Base-by-base conservation (phyloP, 2,888 invertebrate species). In the Leistus spinibarbis region DNA sequence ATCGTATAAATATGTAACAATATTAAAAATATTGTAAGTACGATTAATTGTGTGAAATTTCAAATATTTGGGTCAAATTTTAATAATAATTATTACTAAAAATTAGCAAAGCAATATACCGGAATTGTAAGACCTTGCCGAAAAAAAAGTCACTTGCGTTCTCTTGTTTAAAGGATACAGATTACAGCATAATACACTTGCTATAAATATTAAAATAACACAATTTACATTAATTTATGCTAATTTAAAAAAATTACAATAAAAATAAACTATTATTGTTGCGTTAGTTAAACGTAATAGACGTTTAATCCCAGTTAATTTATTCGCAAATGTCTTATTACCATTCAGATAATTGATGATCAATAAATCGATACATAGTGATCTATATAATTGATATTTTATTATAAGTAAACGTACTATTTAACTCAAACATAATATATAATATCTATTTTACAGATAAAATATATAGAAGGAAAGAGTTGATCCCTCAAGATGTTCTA, bases 221-320 rank as follows among this genome's bases (percentile, higher is more conserved):
- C 60, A 60, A 60, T 60, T 22, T 60, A 60, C 60, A 60, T 60
- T 60, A 13, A 60, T 60, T 10, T 60, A 60, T 60, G 60, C 17
- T 19, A 60, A 60, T 60, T 22, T 40, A 10, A 40, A 40, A n/a
- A 40, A 40, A 40, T 40, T 40, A 40, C 40, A 40, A 40, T 40
- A 40, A 40, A 40, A 40, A 40, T 40, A 40, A 40, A 10, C 40
- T 40, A 40, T 40, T 40, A 40, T 40, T 40, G 40, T 40, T 40
- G 40, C 4, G 7, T 40, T 40, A 2, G 40, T 40, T 40, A 10
- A 40, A 13, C 40, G 13, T 40, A 40, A 40, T 40, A 40, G 40
- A 40, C 40, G 13, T 40, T 40, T 40, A 40, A 40, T 40, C 40
- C 40, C 13, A 40, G 40, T 40, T 40, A 40, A 40, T 40, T 13